These are phyloP conservation scores for Parauchenoglanis ngamensis DNA, from an alignment of 2,797 vertebrate genomes.

Conservation along the genomic window DNA sequence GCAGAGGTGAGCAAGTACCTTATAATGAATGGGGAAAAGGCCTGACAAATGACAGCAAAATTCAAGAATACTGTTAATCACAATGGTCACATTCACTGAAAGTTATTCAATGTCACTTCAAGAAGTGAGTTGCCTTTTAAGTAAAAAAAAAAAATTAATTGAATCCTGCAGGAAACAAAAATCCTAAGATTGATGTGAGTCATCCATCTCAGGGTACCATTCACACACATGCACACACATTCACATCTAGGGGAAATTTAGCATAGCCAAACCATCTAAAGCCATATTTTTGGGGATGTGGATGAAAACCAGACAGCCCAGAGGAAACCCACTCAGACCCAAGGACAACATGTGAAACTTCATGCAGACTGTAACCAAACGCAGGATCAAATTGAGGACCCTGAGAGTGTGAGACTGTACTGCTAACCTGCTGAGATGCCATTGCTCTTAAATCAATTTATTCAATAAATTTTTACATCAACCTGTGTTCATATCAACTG, in stretches of 20 bases:
- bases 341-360: background rate
- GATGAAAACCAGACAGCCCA: background rate
- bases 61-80: background rate
- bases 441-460: background rate
- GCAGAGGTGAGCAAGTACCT: constrained; percentile 22
- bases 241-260: background rate
- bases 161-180: background rate
- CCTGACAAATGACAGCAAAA: background rate
- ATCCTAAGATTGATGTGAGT: background rate
- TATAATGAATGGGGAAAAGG: constrained; percentile 17
- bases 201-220: background rate
- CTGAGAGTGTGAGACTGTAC: background rate
- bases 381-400: background rate
- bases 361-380: background rate
- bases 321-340: background rate
- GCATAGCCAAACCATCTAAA: background rate
- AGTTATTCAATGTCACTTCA: constrained; percentile 13
- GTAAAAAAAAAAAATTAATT: background rate
- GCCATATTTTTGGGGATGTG: background rate
- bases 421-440: background rate
- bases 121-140: background rate
- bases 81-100: background rate
- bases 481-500: background rate
- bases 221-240: background rate
- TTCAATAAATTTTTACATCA: background rate